Percentiles rank a stretch among this genome's conserved stretches.
phyloP scores from a whole-genome alignment of 2,888 invertebrate genomes.

The Tetragonisca angustula region DNA sequence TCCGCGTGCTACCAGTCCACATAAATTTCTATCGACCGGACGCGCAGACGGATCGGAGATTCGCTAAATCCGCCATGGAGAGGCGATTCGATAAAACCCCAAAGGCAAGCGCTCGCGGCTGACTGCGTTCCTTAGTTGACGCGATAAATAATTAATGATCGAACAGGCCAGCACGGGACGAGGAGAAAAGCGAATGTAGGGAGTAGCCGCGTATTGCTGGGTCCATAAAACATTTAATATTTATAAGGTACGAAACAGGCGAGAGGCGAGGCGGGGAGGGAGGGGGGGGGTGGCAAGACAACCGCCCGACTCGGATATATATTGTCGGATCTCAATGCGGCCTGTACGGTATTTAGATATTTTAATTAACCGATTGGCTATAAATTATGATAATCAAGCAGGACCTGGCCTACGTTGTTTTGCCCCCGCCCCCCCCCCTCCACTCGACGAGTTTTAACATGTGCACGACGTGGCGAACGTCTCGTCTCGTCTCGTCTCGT shows the following conservation, averaged over 20 bases:
- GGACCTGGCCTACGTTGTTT: conserved; percentile 36
- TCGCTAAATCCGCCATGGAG: conserved; percentile 63
- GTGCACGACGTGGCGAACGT: conserved; percentile 36
- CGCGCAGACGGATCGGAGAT: conserved; percentile 63
- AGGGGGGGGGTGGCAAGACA: background rate
- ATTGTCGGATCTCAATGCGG: conserved; percentile 69
- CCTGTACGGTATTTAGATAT: conserved; percentile 80
- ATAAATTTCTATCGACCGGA: conserved; percentile 75
- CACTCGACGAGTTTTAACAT: conserved; percentile 21
- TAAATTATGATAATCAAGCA: conserved; percentile 82
- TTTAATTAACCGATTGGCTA: conserved; percentile 82
- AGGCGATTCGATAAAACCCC: conserved; percentile 69
- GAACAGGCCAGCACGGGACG: conserved; percentile 63
- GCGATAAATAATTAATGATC: conserved; percentile 83
- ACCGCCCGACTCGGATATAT: conserved; percentile 57
- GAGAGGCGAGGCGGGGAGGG: conserved; percentile 50
- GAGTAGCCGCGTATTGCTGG: conserved; percentile 46
- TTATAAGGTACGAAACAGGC: conserved; percentile 79
- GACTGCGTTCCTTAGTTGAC: conserved; percentile 74
- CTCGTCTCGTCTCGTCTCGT: conserved; percentile 4
- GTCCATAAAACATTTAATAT: conserved; percentile 80
- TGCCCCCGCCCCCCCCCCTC: background rate
- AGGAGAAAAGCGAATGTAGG: conserved; percentile 53
- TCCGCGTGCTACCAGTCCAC: conserved; percentile 49
- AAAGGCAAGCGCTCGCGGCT: conserved; percentile 56